Evolutionary conservation across 1,140 invertebrate genomes (phyloP), one percentile per base, ranked within the genome.

Genomic region (Zaprionus ornatus): DNA sequence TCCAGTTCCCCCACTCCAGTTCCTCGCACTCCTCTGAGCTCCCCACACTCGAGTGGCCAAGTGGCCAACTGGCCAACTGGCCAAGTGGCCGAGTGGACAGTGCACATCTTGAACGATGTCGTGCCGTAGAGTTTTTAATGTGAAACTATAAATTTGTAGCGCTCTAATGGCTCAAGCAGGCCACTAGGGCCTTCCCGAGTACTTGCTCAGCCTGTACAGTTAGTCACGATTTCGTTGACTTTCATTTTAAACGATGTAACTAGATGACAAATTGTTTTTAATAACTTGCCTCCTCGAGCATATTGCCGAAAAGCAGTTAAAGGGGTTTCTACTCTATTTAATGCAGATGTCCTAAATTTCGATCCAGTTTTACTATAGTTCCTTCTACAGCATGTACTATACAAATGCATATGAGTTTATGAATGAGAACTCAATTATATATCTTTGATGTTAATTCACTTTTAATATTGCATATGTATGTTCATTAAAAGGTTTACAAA

Each of bases 141-240:
- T 42, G 40, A 42, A 42, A 42, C 40, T 42, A 42, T 42, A 42
- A 42, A 42, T 42, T 42, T 42, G 40, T 42, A 42, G 40, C 40
- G 40, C 40, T 42, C 40, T 42, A 42, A 42, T 42, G 15, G 40
- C 40, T 42, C 40, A 42, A 42, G 40, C 40, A 42, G 40, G n/a
- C 40, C 40, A 37, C 35, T 37, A 9, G 29, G 29, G 29, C 29
- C 35, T 37, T 12, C 12, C 37, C 40, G 40, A 17, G 40, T 17
- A 42, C 40, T n/a, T 42, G 35, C 40, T 42, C 40, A 15, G 35
- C 13, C n/a, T 3, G 40, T n/a, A 7, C 40, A 42, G 40, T 42
- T 42, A 42, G 40, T 42, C 40, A 42, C 40, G 40, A 42, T 42
- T 42, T n/a, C 40, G 40, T 42, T 42, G 40, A 42, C 40, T 42